Conservation (phyloP, 2,113 vertebrate species). For the Rhinogobius similis region DNA sequence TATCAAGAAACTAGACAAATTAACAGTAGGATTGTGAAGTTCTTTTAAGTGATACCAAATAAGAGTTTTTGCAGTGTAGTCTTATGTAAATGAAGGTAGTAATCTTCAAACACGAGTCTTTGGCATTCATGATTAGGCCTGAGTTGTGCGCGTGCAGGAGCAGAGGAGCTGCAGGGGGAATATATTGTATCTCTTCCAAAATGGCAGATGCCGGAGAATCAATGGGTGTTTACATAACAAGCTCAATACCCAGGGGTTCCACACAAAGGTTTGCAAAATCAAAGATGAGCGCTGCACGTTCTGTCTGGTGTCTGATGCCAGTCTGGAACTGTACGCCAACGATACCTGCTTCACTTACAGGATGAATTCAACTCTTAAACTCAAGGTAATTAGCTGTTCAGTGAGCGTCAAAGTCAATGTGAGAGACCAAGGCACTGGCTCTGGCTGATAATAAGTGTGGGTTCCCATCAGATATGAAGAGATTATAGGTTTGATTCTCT, state of each 20-base stretch:
- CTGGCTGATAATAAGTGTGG: no score
- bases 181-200: slow-evolving; percentile 73
- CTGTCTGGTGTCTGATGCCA: slow-evolving; percentile 1
- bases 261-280: slow-evolving; percentile 57
- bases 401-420: background rate
- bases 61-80: background rate
- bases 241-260: slow-evolving; percentile 64
- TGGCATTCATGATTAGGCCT: slow-evolving; percentile 29
- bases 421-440: background rate
- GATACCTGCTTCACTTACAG: slow-evolving; percentile 1
- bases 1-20: no score
- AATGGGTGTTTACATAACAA: slow-evolving; percentile 77
- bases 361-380: background rate
- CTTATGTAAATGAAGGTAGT: slow-evolving; percentile 35
- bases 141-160: slow-evolving; percentile 25
- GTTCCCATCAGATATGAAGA: no score
- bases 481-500: no score
- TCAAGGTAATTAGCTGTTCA: no score
- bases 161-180: slow-evolving; percentile 71
- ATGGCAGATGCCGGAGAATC: slow-evolving; percentile 72
- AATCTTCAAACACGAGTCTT: slow-evolving; percentile 37
- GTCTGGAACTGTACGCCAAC: slow-evolving; percentile 16
- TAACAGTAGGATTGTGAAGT: no score
- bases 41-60: no score
- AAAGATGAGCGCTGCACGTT: slow-evolving; percentile 45